phyloP scores from a whole-genome alignment of 2,113 vertebrate species.

The Myotis brandtii region DNA sequence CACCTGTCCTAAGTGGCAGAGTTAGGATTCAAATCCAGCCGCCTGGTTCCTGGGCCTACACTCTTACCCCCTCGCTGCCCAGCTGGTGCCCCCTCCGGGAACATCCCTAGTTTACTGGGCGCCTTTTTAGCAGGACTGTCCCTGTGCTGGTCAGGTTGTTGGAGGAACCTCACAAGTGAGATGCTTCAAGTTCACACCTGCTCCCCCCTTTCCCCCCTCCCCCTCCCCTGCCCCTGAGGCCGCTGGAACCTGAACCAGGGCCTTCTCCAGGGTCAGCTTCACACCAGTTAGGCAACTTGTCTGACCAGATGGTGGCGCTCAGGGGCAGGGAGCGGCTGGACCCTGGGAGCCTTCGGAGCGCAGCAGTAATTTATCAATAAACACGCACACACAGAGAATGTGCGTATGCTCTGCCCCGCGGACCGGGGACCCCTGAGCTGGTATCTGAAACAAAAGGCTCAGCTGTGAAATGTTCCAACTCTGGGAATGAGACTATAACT shows the following conservation, averaged over 20 bases:
- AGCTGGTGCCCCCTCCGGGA: not conserved
- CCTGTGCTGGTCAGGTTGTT: not conserved
- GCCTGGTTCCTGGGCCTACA: not conserved
- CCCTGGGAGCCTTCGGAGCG: not conserved
- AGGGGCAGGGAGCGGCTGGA: not conserved
- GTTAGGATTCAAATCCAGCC: not conserved
- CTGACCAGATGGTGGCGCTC: fast-evolving
- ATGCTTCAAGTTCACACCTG: not conserved
- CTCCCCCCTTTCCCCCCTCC: no score
- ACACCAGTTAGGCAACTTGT: not conserved
- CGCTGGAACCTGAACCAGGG: not conserved
- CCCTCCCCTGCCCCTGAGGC: not conserved
- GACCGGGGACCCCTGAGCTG: not conserved
- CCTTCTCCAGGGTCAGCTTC: fast-evolving
- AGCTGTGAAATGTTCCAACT: not conserved
- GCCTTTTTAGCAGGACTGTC: not conserved
- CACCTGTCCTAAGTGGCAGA: fast-evolving
- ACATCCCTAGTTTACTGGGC: not conserved
- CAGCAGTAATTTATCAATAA: no score
- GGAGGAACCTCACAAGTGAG: not conserved
- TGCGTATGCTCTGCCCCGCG: no score
- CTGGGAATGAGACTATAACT: not conserved
- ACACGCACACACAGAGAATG: fast-evolving
- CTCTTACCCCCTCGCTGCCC: not conserved
- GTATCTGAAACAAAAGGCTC: not conserved